Conservation (phyloP, 2,888 invertebrate genomes). For the Scaptomyza parva region DNA sequence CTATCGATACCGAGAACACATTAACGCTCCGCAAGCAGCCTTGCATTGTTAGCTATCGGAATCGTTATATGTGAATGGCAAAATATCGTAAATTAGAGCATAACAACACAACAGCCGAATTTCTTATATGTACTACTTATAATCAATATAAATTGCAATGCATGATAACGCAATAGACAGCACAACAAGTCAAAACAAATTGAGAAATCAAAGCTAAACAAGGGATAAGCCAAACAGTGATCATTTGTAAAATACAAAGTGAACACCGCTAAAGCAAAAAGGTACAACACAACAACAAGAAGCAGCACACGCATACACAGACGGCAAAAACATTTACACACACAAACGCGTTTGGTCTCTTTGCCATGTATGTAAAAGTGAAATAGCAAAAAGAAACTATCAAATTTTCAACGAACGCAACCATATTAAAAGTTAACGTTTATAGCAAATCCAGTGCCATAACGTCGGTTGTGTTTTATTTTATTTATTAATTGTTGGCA, state of each 20-base stretch:
- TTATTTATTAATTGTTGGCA: constrained; percentile 10
- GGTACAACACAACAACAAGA: constrained; percentile 60
- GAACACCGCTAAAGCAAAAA: constrained; percentile 59
- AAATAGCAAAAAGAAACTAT: constrained; percentile 57
- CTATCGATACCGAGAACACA: constrained; percentile 7
- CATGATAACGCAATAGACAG: constrained; percentile 47
- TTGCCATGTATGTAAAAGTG: constrained; percentile 71
- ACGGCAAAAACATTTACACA: constrained; percentile 47
- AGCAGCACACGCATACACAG: constrained; percentile 32
- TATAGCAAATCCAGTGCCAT: not conserved
- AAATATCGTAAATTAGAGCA: constrained; percentile 38
- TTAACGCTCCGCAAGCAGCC: not conserved
- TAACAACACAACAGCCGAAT: constrained; percentile 47
- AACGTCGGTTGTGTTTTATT: not conserved
- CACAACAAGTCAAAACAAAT: constrained; percentile 31
- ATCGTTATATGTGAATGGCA: constrained; percentile 40
- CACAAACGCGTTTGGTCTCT: constrained; percentile 45
- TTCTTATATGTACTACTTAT: constrained; percentile 45
- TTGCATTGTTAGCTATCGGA: not conserved
- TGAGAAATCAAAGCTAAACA: constrained; percentile 19
- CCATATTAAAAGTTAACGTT: constrained; percentile 4
- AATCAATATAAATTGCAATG: constrained; percentile 71
- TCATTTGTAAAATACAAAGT: constrained; percentile 26
- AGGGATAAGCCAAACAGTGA: constrained; percentile 28
- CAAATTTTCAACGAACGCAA: constrained; percentile 20